Conservation (phyloP, 1,140 invertebrate genomes). For the Chrysoperla carnea region DNA sequence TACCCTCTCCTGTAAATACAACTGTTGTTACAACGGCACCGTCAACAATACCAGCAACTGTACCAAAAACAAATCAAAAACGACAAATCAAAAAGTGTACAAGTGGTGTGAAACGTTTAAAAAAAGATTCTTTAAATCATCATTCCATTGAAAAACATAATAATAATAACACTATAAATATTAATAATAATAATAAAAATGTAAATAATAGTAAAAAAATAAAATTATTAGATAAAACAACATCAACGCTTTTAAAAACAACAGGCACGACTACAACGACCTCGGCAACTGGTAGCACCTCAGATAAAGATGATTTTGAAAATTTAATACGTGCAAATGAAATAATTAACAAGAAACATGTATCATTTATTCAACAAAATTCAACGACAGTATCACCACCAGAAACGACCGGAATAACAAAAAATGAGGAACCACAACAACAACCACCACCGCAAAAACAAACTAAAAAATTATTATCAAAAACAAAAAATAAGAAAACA, state of each 20-base stretch:
- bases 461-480: background rate
- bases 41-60: background rate
- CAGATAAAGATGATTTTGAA: background rate
- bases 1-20: too few relatives aligned
- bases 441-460: background rate
- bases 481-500: background rate
- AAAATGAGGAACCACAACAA: background rate
- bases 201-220: too few relatives aligned
- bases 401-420: background rate
- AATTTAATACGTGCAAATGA: conserved; percentile 1
- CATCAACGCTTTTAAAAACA: too few relatives aligned
- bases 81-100: background rate
- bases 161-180: too few relatives aligned
- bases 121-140: too few relatives aligned
- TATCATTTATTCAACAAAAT: background rate
- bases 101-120: background rate
- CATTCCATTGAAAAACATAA: too few relatives aligned
- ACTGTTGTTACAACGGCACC: too few relatives aligned
- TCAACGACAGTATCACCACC: background rate
- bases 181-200: too few relatives aligned
- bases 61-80: background rate
- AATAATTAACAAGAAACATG: conserved; percentile 1
- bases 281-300: background rate
- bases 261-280: too few relatives aligned
- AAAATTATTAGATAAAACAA: too few relatives aligned